Base-by-base conservation (phyloP, 1,140 invertebrate species). In the Platorchestia sp. region DNA sequence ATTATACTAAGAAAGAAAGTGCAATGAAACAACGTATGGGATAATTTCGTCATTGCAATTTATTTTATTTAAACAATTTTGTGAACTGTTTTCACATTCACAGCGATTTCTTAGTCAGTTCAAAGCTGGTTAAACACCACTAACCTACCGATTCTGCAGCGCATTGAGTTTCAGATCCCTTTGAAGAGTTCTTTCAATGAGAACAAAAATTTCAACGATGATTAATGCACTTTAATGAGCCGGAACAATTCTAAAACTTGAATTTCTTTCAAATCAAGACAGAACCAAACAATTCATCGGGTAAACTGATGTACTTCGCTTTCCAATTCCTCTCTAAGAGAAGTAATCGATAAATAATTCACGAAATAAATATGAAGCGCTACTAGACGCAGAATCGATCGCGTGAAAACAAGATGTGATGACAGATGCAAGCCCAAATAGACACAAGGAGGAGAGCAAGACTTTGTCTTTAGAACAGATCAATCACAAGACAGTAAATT, bases 401-500 rank as follows among this genome's bases (percentile, higher is more conserved):
- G 59, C 59, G 59, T 75, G 59, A 75, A 75, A 10, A 75, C 59
- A 36, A 75, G 59, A 75, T 22, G 27, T 75, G 59, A 75, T 75
- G 59, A 75, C 14, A 27, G 36, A 75, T 75, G 59, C 59, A 75
- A 75, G 59, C 59, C 59, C 59, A 75, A 75, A 75, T 75, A 75
- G 59, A 36, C 59, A 19, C 59, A 27, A 36, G 6, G 47, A 75
- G 36, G 14, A 43, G 44, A 90, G 87, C 27, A 45, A 41, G 87
- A 43, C 41, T 42, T 42, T 90, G 87, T 90, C 87, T 44, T 41
- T 10, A 45, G 41, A 43, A 90, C 19, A 42, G 87, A 90, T 41
- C 87, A 90, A 90, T 90, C 87, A 90, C 44, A 27, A 90, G 87
- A 42, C 41, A 45, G 87, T 44, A 90, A 45, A 43, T 42, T 90